phyloP scores from a whole-genome alignment of 2,797 vertebrate genomes.

The Morelia viridis region DNA sequence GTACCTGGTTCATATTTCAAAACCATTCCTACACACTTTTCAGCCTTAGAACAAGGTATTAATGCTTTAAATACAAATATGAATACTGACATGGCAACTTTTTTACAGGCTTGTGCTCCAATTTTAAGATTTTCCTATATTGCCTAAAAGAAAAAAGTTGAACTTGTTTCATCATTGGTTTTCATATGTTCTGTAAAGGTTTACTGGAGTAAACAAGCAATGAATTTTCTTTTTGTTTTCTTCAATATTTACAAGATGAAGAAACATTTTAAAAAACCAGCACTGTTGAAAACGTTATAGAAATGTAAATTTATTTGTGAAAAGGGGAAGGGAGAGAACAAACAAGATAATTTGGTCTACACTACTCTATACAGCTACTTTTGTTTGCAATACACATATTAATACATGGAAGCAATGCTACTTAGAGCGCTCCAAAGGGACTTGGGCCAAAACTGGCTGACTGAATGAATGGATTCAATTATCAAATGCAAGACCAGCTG shows the following conservation, averaged over 20 bases:
- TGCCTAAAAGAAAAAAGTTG: not conserved
- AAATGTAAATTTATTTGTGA: conserved; percentile 9
- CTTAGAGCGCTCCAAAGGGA: conserved; percentile 49
- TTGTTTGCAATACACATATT: conserved; percentile 48
- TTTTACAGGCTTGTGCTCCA: not conserved
- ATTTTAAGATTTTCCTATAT: not conserved
- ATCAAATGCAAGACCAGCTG: conserved; percentile 60
- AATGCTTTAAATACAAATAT: not conserved
- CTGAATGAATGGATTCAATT: conserved; percentile 65
- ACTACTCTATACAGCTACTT: conserved; percentile 28
- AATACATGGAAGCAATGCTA: conserved; percentile 52
- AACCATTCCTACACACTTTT: not conserved
- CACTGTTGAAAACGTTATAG: not conserved
- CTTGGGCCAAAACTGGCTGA: conserved; percentile 56
- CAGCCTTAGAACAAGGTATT: not conserved
- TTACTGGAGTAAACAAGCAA: not conserved
- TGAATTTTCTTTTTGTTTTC: accelerated
- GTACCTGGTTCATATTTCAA: not conserved
- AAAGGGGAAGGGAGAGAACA: too few species aligned
- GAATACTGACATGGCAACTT: not conserved
- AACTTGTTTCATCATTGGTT: not conserved
- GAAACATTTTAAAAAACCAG: not conserved
- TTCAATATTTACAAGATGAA: conserved; percentile 15
- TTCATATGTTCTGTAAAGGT: not conserved
- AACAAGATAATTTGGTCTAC: not conserved